Conservation (phyloP, 2,888 invertebrate genomes). For the Amblyjoppa proteus region DNA sequence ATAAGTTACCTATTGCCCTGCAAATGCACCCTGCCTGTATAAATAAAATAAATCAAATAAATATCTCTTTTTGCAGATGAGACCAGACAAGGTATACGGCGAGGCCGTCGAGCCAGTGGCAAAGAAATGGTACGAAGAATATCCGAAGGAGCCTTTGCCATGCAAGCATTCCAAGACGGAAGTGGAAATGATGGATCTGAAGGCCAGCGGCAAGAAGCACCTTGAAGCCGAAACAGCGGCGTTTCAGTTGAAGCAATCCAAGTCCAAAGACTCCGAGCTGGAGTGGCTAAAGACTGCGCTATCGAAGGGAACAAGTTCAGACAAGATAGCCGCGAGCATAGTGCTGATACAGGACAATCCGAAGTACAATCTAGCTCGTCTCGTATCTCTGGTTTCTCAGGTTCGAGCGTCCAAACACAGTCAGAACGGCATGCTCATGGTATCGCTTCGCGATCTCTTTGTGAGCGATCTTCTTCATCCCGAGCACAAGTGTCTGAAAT, state of each 20-base stretch:
- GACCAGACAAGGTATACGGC: conserved; percentile 31
- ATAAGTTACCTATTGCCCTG: too few species aligned
- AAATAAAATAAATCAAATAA: too few species aligned
- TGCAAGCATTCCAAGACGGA: conserved; percentile 83
- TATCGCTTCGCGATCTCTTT: conserved; percentile 92
- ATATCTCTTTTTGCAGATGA: conserved; percentile 61
- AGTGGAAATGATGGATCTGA: conserved; percentile 87
- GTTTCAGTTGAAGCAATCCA: conserved; percentile 81
- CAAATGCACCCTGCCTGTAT: too few species aligned
- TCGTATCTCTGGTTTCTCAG: conserved; percentile 91
- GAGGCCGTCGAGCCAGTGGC: background rate
- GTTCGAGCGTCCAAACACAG: conserved; percentile 92
- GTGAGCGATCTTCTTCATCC: conserved; percentile 90
- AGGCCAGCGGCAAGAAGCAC: conserved; percentile 89
- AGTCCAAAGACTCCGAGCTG: conserved; percentile 88
- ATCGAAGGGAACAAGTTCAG: conserved; percentile 92
- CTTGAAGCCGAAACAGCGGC: conserved; percentile 89
- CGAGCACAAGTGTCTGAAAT: conserved; percentile 88
- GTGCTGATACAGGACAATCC: conserved; percentile 94
- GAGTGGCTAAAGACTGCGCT: conserved; percentile 93
- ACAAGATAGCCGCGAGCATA: conserved; percentile 94
- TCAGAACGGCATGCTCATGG: conserved; percentile 89
- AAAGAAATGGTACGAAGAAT: conserved; percentile 89
- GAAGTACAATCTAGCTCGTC: conserved; percentile 90
- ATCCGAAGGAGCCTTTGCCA: conserved; percentile 73